These are phyloP conservation scores for Hestina assimilis DNA, from an alignment of 1,140 invertebrate species.

Conservation along the genomic window DNA sequence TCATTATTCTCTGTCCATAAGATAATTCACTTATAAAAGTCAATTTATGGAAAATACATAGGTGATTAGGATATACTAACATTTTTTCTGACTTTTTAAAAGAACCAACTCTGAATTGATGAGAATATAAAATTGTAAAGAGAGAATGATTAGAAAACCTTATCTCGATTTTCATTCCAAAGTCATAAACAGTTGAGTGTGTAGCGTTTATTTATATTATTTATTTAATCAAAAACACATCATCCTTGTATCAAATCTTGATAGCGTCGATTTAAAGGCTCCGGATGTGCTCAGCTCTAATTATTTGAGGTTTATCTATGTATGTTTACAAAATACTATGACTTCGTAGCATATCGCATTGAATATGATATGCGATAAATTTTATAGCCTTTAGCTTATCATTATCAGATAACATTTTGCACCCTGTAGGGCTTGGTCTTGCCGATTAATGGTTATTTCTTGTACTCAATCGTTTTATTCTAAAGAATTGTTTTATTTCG, in stretches of 20 bases:
- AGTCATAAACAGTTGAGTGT: not conserved
- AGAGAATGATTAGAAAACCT: no score
- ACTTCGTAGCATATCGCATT: conserved; percentile 5
- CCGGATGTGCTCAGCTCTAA: not conserved
- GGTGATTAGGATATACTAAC: no score
- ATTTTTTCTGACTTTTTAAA: no score
- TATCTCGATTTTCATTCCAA: no score
- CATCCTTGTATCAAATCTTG: not conserved
- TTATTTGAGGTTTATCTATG: conserved; percentile 15
- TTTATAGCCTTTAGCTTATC: not conserved
- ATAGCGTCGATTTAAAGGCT: not conserved
- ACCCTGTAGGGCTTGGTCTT: not conserved
- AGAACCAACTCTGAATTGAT: no score
- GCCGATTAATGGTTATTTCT: not conserved
- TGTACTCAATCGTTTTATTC: no score
- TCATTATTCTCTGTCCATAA: no score
- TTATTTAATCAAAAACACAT: not conserved
- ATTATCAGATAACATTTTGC: conserved; percentile 2
- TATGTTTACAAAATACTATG: conserved; percentile 19
- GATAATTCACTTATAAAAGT: no score
- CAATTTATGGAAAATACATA: no score
- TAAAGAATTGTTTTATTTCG: no score
- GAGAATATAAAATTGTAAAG: no score
- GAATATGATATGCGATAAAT: conserved; percentile 19
- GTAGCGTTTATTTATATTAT: not conserved